phyloP scores from a whole-genome alignment of 2,888 invertebrate genomes.

The Sarcophaga carnaria region DNA sequence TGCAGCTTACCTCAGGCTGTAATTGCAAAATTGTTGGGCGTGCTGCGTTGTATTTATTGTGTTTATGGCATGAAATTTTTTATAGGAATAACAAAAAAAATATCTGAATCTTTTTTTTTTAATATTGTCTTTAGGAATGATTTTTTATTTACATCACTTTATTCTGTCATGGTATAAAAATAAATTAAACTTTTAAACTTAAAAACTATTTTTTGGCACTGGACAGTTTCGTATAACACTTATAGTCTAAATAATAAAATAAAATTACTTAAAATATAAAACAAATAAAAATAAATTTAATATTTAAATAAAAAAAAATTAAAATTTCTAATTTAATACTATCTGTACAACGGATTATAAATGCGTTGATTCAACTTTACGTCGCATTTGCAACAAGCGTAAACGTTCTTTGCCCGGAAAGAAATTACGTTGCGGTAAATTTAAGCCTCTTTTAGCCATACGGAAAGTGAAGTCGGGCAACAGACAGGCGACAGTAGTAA shows the following conservation, averaged over 20 bases:
- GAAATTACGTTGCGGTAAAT: conserved; percentile 76
- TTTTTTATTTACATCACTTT: conserved; percentile 56
- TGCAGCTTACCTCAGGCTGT: too few species aligned
- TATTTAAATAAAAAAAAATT: conserved; percentile 37
- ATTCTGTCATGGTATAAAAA: conserved; percentile 64
- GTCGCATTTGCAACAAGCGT: conserved; percentile 72
- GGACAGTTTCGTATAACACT: conserved; percentile 43
- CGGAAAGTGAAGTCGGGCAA: conserved; percentile 83
- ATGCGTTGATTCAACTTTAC: conserved; percentile 75
- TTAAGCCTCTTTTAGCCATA: conserved; percentile 75
- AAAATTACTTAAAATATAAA: background rate
- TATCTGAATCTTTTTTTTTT: background rate
- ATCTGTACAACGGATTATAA: conserved; percentile 66
- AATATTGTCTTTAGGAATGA: conserved; percentile 2
- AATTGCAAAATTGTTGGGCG: too few species aligned
- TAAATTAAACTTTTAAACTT: conserved; percentile 45
- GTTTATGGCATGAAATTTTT: too few species aligned
- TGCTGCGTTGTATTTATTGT: too few species aligned
- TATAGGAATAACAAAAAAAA: background rate
- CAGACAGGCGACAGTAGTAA: conserved; percentile 83
- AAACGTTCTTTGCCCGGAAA: conserved; percentile 76
- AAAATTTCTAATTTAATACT: conserved; percentile 48
- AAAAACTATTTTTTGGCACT: conserved; percentile 64
- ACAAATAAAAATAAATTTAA: background rate
- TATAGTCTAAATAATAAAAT: background rate